Evolutionary conservation across 2,113 vertebrate genomes (phyloP), one percentile per base, ranked within the genome.

Genomic region (Gambusia holbrooki): DNA sequence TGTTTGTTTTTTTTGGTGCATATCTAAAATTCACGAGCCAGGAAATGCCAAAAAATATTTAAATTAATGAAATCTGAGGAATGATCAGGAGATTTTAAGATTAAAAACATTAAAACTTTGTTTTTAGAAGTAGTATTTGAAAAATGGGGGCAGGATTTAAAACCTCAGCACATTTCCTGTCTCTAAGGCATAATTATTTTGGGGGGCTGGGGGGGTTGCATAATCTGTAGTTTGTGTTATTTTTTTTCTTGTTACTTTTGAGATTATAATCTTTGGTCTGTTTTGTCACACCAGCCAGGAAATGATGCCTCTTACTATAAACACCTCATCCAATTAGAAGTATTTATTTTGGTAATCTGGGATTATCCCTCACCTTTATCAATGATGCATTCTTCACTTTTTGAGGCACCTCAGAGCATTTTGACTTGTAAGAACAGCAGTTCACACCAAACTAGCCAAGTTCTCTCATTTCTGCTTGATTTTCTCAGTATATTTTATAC

Each of bases 91-190:
- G 62, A 60, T 66, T 84, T 80, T 84, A 71, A 63, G 76, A 10
- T 25, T 19, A 14, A 62, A 32, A 62, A 62, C 62, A 15, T 73
- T 32, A 37, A 4, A 9, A 58, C 29, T 73, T 62, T 66, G n/a
- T 17, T 29, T 82, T 84, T 88, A 72, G 64, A 61, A 62, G 32
- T 62, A 60, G 54, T 73, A 51, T 76, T 64, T 66, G 28, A 15
- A 17, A 27, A 19, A 33, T 94, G 94, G 25, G 22, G 93, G 92
- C 90, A 91, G 17, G 30, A 45, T 4, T 66, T 25, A 15, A 51
- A 6, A 45, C 17, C 69, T 33, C 15, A 17, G 30, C 51, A 37
- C 51, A 25, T 14, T 4, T 30, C 28, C 35, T 28, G 25, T 28
- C 17, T 11, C 17, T 69, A 7, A 19, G 25, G 27, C 4, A 10